Base-by-base conservation (phyloP, 1,140 invertebrate genomes). In the Meloidogyne floridensis region DNA sequence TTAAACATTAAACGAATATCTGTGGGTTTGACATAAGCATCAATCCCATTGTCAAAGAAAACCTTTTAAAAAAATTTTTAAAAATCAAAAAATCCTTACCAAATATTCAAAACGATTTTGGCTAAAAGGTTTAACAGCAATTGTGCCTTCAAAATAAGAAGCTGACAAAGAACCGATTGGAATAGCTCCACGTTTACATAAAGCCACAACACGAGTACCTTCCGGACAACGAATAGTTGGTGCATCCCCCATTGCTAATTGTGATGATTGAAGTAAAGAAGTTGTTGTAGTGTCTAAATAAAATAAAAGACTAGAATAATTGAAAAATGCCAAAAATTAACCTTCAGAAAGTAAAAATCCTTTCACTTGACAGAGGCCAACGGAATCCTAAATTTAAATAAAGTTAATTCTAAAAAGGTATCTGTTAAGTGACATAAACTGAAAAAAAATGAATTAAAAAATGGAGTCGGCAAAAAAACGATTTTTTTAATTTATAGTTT, bases 61-160 rank as follows among this genome's bases (percentile, higher is more conserved):
- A 82, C 54, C 81, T 82, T 65, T n/a, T 7, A 6, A 11, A n/a
- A 6, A 15, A n/a, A n/a, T 1, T 71, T 71, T 71, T 51, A 54
- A 56, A 70, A 59, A 56, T 0, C 10, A 51, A 32, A 3, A 72
- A 70, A 43, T 8, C 6, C 53, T 18, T n/a, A 81, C 80, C 79
- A 81, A 81, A 79, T 81, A 81, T 69, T 81, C 75, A 43, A 81
- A 80, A 80, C 71, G 56, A 59, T 81, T 81, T 70, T 81, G 80
- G n/a, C 51, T 80, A 20, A 79, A 72, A 13, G 80, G 80, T 53
- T 79, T 81, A 32, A 82, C 81, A 42, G 56, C 81, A 42, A 82
- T 75, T 72, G 81, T 82, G 3, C 81, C 81, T 15, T 80, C 72
- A 59, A 82, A 79, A 47, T 79, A 79, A 10, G 54, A 65, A 18